Evolutionary conservation across 1,140 invertebrate species (phyloP), one percentile per base, ranked within the genome.

Genomic region (Lordiphosa collinella): DNA sequence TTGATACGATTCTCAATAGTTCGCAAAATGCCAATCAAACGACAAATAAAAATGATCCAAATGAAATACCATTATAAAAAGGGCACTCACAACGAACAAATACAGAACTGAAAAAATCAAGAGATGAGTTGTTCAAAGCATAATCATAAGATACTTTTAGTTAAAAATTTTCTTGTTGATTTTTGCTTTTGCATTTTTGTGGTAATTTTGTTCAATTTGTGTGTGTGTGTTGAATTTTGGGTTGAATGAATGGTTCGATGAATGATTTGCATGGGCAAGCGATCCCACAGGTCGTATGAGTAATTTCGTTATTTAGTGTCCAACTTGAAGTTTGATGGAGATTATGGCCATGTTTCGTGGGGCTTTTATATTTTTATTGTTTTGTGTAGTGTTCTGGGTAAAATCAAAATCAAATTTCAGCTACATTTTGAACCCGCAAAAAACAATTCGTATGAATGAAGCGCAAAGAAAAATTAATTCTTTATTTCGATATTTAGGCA

Each of bases 331-430:
- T 50, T 34, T 43, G 16, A 32, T 49, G 13, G 13, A 13, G 47
- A 12, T 35, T 35, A 43, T 60, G 54, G 75, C 74, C 74, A 48
- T 73, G 73, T 79, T 79, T 36, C 54, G 49, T 37, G 41, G 57
- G 74, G 69, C 68, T 74, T 78, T 74, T 29, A 16, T 31, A 22
- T 7, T 12, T 51, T 46, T 32, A 38, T 38, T 62, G 14, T 63
- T 41, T 22, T 48, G 34, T 47, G 46, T 38, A 12, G 32, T 60
- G 34, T 48, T 57, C 37, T 43, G 50, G 58, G 54, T 52, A 38
- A 79, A 85, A 88, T 85, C 82, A 85, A 86, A 88, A 85, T 85
- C 76, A 87, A 87, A 87, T 87, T 87, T 87, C 86, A 59, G 67
- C 52, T 67, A 68, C 41, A 57, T 60, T 57, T 71, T 37, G 54